Evolutionary conservation across 53 echinoderm and acorn worm species (phyloP).

Genomic region (Actinopyga echinites): DNA sequence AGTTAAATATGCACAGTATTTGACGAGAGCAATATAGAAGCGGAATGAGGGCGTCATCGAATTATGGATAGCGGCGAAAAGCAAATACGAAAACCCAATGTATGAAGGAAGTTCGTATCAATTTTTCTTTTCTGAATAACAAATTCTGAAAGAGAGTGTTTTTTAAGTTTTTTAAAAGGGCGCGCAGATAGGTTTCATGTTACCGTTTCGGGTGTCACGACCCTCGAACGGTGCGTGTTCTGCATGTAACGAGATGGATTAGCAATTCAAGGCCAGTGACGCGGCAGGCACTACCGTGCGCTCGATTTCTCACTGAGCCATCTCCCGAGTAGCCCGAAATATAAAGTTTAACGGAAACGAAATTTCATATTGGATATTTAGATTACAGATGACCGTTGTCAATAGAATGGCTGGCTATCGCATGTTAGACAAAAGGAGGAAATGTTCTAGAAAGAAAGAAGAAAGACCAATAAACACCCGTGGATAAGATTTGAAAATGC

Average conservation of each 20-base stretch:
- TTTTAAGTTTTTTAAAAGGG: slow-evolving; percentile 15
- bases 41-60: too few species aligned
- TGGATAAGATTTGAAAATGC: too few species aligned
- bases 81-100: slow-evolving; percentile 15
- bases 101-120: slow-evolving; percentile 25
- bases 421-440: too few species aligned
- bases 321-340: slow-evolving; percentile 9
- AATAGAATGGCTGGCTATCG: too few species aligned
- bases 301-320: slow-evolving; percentile 23
- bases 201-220: slow-evolving; percentile 27
- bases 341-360: neutral
- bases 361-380: neutral
- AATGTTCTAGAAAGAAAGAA: too few species aligned
- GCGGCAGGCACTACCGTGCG: slow-evolving; percentile 9
- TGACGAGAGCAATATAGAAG: too few species aligned
- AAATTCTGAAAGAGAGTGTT: slow-evolving; percentile 16
- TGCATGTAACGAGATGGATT: slow-evolving; percentile 13
- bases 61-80: neutral
- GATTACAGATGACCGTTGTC: too few species aligned
- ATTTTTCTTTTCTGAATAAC: slow-evolving; percentile 18
- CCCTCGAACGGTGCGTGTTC: slow-evolving; percentile 25
- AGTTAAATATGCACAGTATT: too few species aligned
- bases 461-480: too few species aligned
- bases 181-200: slow-evolving; percentile 4
- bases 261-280: slow-evolving; percentile 29